Base-by-base conservation (phyloP, 2,113 vertebrate genomes). In the Corythornis vintsioides region DNA sequence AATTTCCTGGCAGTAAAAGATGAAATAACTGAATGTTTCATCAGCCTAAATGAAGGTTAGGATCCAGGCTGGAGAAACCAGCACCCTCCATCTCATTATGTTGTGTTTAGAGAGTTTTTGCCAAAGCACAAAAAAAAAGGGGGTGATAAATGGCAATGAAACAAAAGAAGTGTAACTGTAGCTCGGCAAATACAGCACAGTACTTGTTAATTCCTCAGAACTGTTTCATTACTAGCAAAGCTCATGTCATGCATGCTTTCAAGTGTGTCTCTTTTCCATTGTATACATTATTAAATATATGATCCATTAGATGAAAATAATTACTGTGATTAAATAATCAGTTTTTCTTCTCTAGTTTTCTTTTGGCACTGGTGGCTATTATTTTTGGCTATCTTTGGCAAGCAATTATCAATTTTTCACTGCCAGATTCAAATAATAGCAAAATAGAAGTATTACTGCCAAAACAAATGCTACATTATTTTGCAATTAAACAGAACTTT, bases 381-480 rank as follows among this genome's bases (percentile, higher is more conserved):
- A 73, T 85, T 96, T 92, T 93, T 96, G 94, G 86, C 73, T 78
- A 0, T 86, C 24, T 81, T 69, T 48, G 42, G 50, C 81, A 90
- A 42, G 61, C 53, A 72, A 53, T 69, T 94, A 59, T 45, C 90
- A 92, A 66, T 84, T 90, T 79, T 82, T 90, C 86, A 18, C 61
- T 71, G 57, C 73, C 57, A 86, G 61, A 57, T 93, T 93, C 89
- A 96, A 94, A 38, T 38, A 94, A 87, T 59, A 87, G 40, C 38
- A 96, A 94, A 94, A 87, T 55, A 87, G 45, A 76, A 60, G 11
- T 82, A 47, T 72, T 92, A 47, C 61, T 89, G 93, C 93, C 92
- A 96, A 93, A 92, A 63, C 69, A 93, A 94, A 94, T 52, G 75
- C 47, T 63, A 69, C 45, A 69, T 94, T 81, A 86, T 93, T 93